phyloP scores from a whole-genome alignment of 2,888 invertebrate species.

The Caenorhabditis doughertyi region DNA sequence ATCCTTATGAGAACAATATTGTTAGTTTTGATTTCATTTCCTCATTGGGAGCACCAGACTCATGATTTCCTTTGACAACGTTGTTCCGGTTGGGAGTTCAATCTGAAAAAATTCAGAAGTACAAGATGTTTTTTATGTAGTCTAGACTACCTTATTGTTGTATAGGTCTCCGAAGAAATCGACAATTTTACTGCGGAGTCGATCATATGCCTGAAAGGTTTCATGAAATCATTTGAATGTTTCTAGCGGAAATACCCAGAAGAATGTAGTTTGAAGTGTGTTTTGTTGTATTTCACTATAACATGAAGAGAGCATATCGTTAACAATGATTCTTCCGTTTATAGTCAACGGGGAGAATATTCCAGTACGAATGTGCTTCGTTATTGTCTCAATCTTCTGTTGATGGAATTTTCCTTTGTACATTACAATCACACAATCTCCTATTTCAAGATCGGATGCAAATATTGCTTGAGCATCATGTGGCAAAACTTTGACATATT shows the following conservation, averaged over 20 bases:
- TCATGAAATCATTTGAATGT: slow-evolving; percentile 22
- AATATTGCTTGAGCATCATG: slow-evolving; percentile 60
- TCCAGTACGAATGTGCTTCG: slow-evolving; percentile 54
- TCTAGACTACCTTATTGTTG: slow-evolving; percentile 44
- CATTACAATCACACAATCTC: slow-evolving; percentile 66
- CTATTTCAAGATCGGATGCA: slow-evolving; percentile 60
- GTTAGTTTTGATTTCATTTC: slow-evolving; percentile 13
- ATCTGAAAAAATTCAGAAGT: slow-evolving; percentile 49
- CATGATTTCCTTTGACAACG: slow-evolving; percentile 58
- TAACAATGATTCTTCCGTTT: slow-evolving; percentile 70
- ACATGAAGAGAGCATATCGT: slow-evolving; percentile 71
- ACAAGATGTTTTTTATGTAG: neutral
- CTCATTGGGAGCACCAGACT: slow-evolving; percentile 50
- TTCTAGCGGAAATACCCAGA: slow-evolving; percentile 58
- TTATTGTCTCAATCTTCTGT: slow-evolving; percentile 63
- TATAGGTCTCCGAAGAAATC: slow-evolving; percentile 45
- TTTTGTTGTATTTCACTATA: slow-evolving; percentile 67
- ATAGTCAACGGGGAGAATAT: slow-evolving; percentile 67
- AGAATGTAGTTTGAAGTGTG: slow-evolving; percentile 66
- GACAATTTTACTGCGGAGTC: slow-evolving; percentile 20
- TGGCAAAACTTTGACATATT: slow-evolving; percentile 59
- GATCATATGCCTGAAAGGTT: slow-evolving; percentile 53
- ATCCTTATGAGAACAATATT: neutral
- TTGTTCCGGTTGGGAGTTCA: slow-evolving; percentile 62
- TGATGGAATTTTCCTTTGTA: slow-evolving; percentile 61